Evolutionary conservation across 2,888 invertebrate species (phyloP), one percentile per base, ranked within the genome.

Genomic region (Mimas tiliae): DNA sequence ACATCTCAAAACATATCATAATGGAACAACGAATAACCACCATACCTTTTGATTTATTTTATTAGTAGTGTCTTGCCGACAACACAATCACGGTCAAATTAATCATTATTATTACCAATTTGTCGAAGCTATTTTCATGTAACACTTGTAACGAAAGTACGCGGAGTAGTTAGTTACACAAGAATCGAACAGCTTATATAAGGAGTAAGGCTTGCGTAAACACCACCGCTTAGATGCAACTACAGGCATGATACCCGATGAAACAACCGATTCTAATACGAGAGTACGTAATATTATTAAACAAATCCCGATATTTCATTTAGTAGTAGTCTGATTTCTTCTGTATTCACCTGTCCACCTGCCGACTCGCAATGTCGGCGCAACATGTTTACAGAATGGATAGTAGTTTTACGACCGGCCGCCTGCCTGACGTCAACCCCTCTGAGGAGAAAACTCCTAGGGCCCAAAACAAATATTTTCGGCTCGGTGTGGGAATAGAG

Each of bases 161-260:
- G 78, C 76, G 72, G 78, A 74, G 75, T 72, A 74, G 85, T 91
- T 72, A 74, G 85, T 91, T 91, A 89, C 91, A 86, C 88, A 91
- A 91, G 87, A 85, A 87, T 83, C 84, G 83, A 87, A 85, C 84
- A 82, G 83, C 87, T 93, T 93, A 92, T 88, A 89, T 92, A 92
- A 77, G 75, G 42, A 19, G 9, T 42, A 19, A 38, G 74, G 78
- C 85, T 92, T 91, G 88, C 91, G 90, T 87, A 90, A 91, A 87
- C 82, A 73, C 81, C 82, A 73, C 81, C 81, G 87, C 89, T 90
- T 89, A 88, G 84, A 82, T 81, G 85, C 19, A 19, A 21, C 50
- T 19, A 16, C 3, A 45, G 50, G 9, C 50, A 19, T 0, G 48
- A 16, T 48, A 19, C 3, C 3, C 19, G 19, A 50, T 19, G 19